Conservation (phyloP, 2,113 vertebrate species). For the Eclectus roratus region DNA sequence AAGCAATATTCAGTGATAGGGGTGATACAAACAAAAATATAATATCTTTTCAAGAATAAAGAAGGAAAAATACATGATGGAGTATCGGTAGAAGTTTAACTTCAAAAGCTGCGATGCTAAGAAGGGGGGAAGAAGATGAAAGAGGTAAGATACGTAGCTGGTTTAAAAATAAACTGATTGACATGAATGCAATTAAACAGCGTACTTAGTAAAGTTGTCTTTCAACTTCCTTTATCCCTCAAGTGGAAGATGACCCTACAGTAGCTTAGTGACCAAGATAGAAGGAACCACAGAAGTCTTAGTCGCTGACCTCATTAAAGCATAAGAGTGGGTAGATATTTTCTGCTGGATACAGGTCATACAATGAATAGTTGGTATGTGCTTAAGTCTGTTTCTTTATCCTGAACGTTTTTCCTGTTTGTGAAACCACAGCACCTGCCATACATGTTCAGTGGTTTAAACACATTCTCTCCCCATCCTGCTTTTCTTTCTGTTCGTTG, state of each 20-base stretch:
- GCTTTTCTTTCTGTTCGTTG: neutral
- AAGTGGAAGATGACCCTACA: neutral
- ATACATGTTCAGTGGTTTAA: neutral
- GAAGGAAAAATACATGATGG: neutral
- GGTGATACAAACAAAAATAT: neutral
- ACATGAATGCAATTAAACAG: neutral
- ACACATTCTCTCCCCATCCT: neutral
- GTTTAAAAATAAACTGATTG: neutral
- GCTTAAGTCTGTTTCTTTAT: neutral
- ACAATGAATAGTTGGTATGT: neutral
- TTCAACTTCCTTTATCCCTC: neutral
- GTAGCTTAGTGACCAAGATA: neutral
- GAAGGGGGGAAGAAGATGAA: neutral
- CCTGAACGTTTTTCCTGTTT: neutral
- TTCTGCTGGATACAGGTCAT: neutral
- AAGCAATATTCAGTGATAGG: neutral
- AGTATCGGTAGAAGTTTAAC: neutral
- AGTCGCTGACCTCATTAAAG: neutral
- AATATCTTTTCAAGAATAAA: neutral
- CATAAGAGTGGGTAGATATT: neutral
- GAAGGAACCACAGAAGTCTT: neutral
- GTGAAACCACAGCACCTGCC: neutral
- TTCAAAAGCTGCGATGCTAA: neutral
- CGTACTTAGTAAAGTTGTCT: neutral
- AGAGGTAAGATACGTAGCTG: neutral